Evolutionary conservation across 2,888 invertebrate genomes (phyloP).

Genomic region (Cerastis leucographa): DNA sequence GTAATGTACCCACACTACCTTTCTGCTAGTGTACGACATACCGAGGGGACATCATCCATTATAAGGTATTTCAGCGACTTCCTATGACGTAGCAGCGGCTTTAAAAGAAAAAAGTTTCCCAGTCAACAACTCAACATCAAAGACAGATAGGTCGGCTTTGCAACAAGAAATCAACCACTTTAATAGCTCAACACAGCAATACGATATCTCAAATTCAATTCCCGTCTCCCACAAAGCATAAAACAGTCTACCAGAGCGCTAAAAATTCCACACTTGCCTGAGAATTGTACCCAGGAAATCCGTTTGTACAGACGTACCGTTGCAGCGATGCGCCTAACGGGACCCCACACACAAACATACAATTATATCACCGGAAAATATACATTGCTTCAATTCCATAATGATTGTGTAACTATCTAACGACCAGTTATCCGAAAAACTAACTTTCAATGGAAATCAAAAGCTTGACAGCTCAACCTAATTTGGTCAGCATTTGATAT

Average conservation of each 20-base stretch:
- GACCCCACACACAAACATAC: slow-evolving; percentile 73
- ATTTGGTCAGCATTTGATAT: slow-evolving; percentile 71
- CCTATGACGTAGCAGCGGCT: not conserved
- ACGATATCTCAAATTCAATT: slow-evolving; percentile 52
- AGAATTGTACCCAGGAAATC: slow-evolving; percentile 86
- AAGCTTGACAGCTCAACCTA: slow-evolving; percentile 64
- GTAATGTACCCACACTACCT: too few species aligned
- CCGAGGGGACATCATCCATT: not conserved
- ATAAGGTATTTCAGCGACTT: not conserved
- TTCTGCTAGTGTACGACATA: too few species aligned
- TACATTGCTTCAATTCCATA: slow-evolving; percentile 86
- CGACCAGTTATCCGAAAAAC: slow-evolving; percentile 65
- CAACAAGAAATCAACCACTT: slow-evolving; percentile 38
- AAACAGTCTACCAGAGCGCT: slow-evolving; percentile 53
- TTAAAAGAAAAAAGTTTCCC: slow-evolving; percentile 7
- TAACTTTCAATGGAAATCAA: slow-evolving; percentile 57
- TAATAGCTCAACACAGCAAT: slow-evolving; percentile 50
- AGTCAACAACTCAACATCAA: slow-evolving; percentile 31
- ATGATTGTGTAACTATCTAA: slow-evolving; percentile 79
- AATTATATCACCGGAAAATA: slow-evolving; percentile 84
- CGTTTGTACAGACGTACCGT: slow-evolving; percentile 77
- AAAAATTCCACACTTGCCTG: slow-evolving; percentile 81
- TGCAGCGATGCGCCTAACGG: slow-evolving; percentile 81
- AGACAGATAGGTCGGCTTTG: slow-evolving; percentile 6
- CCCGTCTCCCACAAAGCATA: slow-evolving; percentile 46